Evolutionary conservation across 2,113 vertebrate species (phyloP).

Genomic region (Crotalus tigris): DNA sequence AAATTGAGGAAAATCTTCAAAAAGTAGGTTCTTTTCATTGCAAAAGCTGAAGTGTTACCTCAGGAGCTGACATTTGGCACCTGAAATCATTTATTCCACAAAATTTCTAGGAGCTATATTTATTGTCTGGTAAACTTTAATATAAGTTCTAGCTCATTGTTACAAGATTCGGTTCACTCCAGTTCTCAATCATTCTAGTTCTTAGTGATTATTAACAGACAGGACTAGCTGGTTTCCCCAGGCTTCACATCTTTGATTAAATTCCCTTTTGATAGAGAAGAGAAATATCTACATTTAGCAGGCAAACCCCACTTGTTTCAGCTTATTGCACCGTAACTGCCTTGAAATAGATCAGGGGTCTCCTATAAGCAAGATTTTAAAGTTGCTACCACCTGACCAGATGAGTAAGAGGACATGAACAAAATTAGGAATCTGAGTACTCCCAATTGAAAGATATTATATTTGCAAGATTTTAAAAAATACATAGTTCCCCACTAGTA

Average conservation of each 20-base stretch:
- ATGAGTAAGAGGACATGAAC: not conserved
- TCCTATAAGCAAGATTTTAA: not conserved
- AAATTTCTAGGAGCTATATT: conserved; percentile 58
- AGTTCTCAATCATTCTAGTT: conserved; percentile 38
- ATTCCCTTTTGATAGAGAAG: conserved; percentile 19
- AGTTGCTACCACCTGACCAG: not conserved
- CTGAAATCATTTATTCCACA: conserved; percentile 62
- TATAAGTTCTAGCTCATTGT: conserved; percentile 59
- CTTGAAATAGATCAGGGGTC: too few species aligned
- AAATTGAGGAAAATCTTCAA: conserved; percentile 48
- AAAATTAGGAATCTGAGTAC: not conserved
- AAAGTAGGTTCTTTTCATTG: conserved; percentile 50
- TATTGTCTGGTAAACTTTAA: conserved; percentile 64
- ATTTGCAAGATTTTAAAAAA: not conserved
- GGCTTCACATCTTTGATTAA: conserved; percentile 1
- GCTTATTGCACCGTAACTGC: not conserved
- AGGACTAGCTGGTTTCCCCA: conserved; percentile 10
- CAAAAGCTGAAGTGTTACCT: conserved; percentile 46
- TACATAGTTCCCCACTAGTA: too few species aligned
- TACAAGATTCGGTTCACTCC: conserved; percentile 46
- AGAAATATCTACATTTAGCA: conserved; percentile 9
- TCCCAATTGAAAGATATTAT: not conserved
- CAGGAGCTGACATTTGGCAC: conserved; percentile 46
- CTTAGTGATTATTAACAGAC: conserved; percentile 46
- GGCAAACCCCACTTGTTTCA: not conserved